These are phyloP conservation scores for Chiridota heheva DNA, from an alignment of 35 echinoderm and acorn worm genomes.

Conservation along the genomic window DNA sequence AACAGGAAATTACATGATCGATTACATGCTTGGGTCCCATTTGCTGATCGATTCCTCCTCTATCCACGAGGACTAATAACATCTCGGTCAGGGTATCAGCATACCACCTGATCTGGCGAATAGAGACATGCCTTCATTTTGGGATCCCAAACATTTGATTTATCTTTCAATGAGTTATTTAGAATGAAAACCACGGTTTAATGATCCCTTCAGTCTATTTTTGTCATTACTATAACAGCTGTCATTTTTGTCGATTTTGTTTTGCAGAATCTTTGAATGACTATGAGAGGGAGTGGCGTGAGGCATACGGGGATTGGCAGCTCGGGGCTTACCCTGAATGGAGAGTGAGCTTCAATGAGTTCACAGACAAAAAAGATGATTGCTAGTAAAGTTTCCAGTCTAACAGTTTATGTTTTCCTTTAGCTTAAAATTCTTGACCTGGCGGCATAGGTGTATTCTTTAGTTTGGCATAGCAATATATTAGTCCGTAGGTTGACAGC, in stretches of 20 bases:
- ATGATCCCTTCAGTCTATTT: background rate
- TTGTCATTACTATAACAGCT: background rate
- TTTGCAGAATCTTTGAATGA: constrained; percentile 20
- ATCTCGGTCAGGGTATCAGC: background rate
- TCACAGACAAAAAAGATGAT: no score
- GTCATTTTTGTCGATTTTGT: background rate
- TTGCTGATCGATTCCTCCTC: no score
- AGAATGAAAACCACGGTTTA: background rate
- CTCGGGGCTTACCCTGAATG: no score
- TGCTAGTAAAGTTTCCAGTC: no score
- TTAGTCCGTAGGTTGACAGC: no score
- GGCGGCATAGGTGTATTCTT: no score
- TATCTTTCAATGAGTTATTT: background rate
- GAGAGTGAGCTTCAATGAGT: no score
- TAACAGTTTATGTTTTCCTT: no score
- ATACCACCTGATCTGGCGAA: background rate
- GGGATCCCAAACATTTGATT: background rate
- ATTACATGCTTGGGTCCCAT: no score
- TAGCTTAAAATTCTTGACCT: no score
- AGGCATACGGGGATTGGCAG: constrained; percentile 25
- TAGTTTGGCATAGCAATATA: no score
- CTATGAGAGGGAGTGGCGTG: constrained; percentile 22
- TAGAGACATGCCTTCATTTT: background rate
- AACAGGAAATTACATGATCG: no score
- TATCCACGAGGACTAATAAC: background rate